These are phyloP conservation scores for Anser cygnoides DNA, from an alignment of 2,113 vertebrate species.

Conservation along the genomic window DNA sequence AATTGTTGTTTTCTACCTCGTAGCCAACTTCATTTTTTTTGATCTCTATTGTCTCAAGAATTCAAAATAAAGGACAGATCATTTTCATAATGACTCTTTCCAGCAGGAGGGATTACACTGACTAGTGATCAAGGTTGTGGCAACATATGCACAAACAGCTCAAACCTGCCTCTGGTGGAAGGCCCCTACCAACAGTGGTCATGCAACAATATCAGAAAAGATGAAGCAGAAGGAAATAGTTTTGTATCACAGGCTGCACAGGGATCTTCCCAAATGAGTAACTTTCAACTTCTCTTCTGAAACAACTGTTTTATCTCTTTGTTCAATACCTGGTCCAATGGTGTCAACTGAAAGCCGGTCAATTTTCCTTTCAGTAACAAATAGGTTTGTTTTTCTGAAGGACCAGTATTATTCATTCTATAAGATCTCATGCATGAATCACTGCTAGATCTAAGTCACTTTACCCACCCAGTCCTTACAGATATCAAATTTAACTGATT, in stretches of 20 bases:
- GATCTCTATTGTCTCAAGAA: neutral
- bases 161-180: neutral
- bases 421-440: neutral
- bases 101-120: neutral
- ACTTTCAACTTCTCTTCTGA: neutral
- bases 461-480: fast-evolving
- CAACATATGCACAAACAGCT: neutral
- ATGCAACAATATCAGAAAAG: neutral
- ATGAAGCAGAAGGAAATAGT: neutral
- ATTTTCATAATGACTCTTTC: neutral
- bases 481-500: neutral
- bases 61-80: neutral
- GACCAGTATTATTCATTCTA: neutral
- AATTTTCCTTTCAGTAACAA: neutral
- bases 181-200: neutral
- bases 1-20: neutral
- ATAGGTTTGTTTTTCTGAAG: neutral
- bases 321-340: neutral
- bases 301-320: neutral
- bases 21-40: neutral
- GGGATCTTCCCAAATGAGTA: neutral
- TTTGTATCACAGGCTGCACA: neutral
- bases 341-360: neutral
- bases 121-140: neutral
- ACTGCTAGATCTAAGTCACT: neutral